Percentiles rank a stretch among this genome's conserved stretches.
Conservation (phyloP, 2,113 vertebrate genomes). For the Lophotis ruficrista region DNA sequence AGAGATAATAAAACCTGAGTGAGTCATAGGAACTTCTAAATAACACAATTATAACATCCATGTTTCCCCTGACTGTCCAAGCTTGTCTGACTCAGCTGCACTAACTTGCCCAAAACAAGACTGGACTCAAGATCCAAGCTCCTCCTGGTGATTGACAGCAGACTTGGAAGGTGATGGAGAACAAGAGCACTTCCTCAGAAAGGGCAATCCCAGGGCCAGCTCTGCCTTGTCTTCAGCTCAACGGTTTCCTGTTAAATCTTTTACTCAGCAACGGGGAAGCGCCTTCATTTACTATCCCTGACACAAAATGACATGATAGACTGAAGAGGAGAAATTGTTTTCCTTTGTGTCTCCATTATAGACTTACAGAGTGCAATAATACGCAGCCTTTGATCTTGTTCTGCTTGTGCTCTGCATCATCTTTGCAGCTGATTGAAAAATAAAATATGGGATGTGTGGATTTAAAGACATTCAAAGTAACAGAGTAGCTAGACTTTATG, state of each 20-base stretch:
- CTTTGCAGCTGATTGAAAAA: background rate
- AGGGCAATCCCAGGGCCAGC: background rate
- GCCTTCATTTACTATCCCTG: background rate
- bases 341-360: background rate
- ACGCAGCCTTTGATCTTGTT: constrained; percentile 1
- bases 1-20: background rate
- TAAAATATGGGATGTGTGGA: background rate
- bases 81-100: background rate
- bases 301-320: background rate
- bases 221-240: background rate
- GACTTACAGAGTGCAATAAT: background rate
- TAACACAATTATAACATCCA: background rate
- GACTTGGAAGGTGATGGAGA: background rate
- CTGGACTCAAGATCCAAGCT: background rate
- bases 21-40: background rate
- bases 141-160: background rate
- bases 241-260: background rate
- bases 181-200: background rate
- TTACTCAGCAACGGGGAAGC: background rate
- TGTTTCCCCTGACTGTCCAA: background rate
- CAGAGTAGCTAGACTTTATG: background rate
- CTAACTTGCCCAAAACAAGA: background rate
- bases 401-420: background rate
- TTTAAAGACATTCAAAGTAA: background rate
- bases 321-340: background rate